These are phyloP conservation scores for Diprion similis DNA, from an alignment of 1,140 invertebrate genomes.

Conservation along the genomic window DNA sequence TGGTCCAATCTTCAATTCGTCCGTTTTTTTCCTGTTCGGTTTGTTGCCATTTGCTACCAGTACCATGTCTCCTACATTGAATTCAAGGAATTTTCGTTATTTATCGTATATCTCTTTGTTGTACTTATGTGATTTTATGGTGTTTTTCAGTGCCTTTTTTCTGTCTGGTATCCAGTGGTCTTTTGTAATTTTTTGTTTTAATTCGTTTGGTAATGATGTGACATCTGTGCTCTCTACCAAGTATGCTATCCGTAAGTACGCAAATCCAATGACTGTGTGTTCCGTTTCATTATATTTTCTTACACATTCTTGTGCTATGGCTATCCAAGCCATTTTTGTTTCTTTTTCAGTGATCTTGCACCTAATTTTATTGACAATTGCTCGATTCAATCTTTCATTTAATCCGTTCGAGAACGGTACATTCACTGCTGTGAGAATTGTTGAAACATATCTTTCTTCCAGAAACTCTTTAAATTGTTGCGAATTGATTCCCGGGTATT, in stretches of 20 bases:
- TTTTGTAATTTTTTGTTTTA: conserved; percentile 9
- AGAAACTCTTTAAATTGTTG: conserved; percentile 31
- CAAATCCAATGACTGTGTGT: conserved; percentile 22
- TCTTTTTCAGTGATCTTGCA: conserved; percentile 24
- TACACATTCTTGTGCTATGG: conserved; percentile 22
- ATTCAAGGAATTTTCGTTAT: conserved; percentile 14
- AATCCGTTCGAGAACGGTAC: conserved; percentile 22
- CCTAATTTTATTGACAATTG: conserved; percentile 30
- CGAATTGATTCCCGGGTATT: conserved; percentile 33
- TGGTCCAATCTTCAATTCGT: conserved; percentile 22
- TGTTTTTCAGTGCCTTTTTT: conserved; percentile 17
- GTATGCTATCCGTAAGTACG: conserved; percentile 23
- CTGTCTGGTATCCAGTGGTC: conserved; percentile 13
- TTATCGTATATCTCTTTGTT: conserved; percentile 17
- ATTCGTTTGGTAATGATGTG: conserved; percentile 14
- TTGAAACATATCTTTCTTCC: conserved; percentile 16
- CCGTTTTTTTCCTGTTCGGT: conserved; percentile 20
- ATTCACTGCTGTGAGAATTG: conserved; percentile 29
- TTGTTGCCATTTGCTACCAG: conserved; percentile 12
- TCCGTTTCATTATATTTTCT: conserved; percentile 22
- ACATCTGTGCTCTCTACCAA: conserved; percentile 19
- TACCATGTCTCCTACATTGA: conserved; percentile 22
- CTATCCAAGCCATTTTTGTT: conserved; percentile 20
- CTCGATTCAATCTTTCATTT: too few species aligned
- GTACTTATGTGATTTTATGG: conserved; percentile 17